A percentile compares a stretch with the other conserved stretches of the same genome.
phyloP scores from a whole-genome alignment of 2,113 vertebrate genomes.

The Salvelinus alpinus region DNA sequence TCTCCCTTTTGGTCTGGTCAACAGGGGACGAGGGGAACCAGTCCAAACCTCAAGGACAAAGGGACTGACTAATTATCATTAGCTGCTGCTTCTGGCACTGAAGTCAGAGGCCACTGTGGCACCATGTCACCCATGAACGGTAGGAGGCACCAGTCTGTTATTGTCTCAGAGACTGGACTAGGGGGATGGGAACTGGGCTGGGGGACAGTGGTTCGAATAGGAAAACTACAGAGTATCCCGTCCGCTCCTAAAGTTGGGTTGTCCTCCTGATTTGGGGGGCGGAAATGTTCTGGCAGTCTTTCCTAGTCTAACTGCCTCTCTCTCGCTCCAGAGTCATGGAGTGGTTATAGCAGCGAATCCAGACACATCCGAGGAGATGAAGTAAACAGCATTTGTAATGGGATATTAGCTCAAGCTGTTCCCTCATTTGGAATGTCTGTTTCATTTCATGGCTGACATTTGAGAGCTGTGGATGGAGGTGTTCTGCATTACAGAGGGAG shows the following conservation, averaged over 20 bases:
- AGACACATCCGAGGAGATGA: constrained; percentile 27
- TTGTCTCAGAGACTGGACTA: too few relatives aligned
- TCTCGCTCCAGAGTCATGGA: constrained; percentile 32
- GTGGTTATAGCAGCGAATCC: constrained; percentile 40
- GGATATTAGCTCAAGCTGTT: constrained; percentile 69
- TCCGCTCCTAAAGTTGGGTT: constrained; percentile 20
- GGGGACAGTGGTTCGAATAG: constrained; percentile 18
- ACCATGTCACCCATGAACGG: constrained; percentile 35
- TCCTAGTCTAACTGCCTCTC: constrained; percentile 15
- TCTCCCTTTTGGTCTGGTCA: background rate
- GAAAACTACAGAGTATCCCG: too few relatives aligned
- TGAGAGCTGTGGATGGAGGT: constrained; percentile 53
- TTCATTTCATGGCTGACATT: constrained; percentile 70
- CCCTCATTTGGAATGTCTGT: constrained; percentile 66
- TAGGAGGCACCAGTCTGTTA: constrained; percentile 35
- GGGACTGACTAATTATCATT: constrained; percentile 39
- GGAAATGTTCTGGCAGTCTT: constrained; percentile 35
- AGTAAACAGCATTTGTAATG: constrained; percentile 63
- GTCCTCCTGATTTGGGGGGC: constrained; percentile 24
- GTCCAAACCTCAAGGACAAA: constrained; percentile 52
- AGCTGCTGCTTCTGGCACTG: constrained; percentile 33
- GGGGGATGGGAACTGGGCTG: constrained; percentile 41
- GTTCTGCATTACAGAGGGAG: constrained; percentile 11
- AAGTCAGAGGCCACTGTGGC: constrained; percentile 28
- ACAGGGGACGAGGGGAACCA: background rate